phyloP scores from a whole-genome alignment of 2,113 vertebrate species.

The Oncorhynchus keta region DNA sequence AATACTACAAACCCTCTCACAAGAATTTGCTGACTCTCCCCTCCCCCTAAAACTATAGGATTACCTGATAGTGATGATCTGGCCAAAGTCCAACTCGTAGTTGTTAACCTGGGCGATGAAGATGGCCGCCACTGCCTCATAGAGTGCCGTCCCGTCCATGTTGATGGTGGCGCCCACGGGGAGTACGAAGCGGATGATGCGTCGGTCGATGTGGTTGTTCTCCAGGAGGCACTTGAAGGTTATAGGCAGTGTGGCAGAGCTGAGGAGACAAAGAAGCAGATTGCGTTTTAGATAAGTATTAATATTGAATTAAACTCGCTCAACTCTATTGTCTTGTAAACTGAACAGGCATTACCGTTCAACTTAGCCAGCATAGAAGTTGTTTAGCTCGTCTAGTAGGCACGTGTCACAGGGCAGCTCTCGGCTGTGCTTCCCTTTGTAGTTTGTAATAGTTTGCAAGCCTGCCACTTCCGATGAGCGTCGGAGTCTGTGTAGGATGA shows the following conservation, averaged over 20 bases:
- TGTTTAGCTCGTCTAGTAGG: too few relatives aligned
- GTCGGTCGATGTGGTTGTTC: slow-evolving; percentile 87
- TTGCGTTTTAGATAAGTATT: too few relatives aligned
- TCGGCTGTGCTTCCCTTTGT: too few relatives aligned
- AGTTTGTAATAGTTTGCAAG: too few relatives aligned
- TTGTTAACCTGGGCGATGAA: slow-evolving; percentile 91
- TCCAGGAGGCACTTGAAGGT: slow-evolving; percentile 92
- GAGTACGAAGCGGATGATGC: slow-evolving; percentile 86
- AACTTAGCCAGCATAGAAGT: too few relatives aligned
- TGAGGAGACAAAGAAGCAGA: slow-evolving; percentile 33
- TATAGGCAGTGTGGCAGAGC: slow-evolving; percentile 89
- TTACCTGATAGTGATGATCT: slow-evolving; percentile 90
- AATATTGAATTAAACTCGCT: too few relatives aligned
- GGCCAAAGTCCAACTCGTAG: slow-evolving; percentile 86
- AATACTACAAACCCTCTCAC: too few relatives aligned
- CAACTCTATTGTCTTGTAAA: too few relatives aligned
- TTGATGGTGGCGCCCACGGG: slow-evolving; percentile 89
- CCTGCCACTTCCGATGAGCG: too few relatives aligned
- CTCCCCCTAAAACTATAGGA: background rate
- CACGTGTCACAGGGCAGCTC: too few relatives aligned
- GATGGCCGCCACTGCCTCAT: slow-evolving; percentile 86
- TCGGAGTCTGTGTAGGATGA: too few relatives aligned
- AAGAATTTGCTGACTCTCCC: too few relatives aligned
- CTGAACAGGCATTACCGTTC: background rate
- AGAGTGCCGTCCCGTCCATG: slow-evolving; percentile 88